Percentiles rank a stretch among this genome's conserved stretches.
Evolutionary conservation across 2,113 vertebrate genomes (phyloP).

Genomic region (Cepphus grylle): DNA sequence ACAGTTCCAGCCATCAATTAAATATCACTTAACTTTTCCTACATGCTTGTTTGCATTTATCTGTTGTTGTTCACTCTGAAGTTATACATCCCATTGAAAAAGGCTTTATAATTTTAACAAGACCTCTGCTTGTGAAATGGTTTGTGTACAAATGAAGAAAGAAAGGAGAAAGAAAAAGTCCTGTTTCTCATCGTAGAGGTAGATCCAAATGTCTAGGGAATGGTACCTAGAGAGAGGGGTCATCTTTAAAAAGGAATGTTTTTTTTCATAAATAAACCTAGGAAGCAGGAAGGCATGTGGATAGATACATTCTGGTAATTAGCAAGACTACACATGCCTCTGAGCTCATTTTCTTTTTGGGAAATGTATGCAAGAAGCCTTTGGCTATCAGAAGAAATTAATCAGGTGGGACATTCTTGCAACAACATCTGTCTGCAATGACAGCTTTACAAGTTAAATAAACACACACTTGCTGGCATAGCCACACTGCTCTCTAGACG

Average conservation of each 20-base stretch:
- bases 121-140: neutral
- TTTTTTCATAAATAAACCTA: neutral
- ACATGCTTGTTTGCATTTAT: neutral
- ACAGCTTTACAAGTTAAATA: conserved; percentile 18
- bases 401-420: neutral
- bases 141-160: neutral
- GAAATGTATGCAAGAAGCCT: conserved; percentile 8
- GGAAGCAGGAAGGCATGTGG: neutral
- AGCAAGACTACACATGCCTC: neutral
- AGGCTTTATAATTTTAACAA: neutral
- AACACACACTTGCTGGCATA: neutral
- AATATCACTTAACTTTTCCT: neutral
- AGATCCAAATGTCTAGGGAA: neutral
- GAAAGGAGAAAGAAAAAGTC: neutral
- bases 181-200: neutral
- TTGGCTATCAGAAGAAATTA: neutral
- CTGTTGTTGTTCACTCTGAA: neutral
- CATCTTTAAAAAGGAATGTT: neutral
- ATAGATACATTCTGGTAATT: neutral
- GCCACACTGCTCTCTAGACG: neutral
- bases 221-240: neutral
- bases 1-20: neutral
- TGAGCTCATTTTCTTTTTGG: neutral
- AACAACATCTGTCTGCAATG: neutral
- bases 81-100: neutral